Evolutionary conservation across 2,888 invertebrate species (phyloP).

Genomic region (Callinectes sapidus): DNA sequence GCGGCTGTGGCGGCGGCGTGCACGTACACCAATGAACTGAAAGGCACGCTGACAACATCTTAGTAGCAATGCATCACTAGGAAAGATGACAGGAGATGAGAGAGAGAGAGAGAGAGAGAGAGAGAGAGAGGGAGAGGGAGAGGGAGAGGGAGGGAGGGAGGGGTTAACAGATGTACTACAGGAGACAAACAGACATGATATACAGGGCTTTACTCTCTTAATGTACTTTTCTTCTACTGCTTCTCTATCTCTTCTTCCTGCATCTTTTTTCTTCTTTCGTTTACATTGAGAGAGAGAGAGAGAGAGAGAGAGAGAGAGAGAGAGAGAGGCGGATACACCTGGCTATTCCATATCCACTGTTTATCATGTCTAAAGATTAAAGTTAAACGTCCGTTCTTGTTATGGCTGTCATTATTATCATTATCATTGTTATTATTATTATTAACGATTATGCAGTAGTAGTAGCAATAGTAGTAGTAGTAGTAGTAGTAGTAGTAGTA

Average conservation of each 20-base stretch:
- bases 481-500: neutral
- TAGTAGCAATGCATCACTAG: neutral
- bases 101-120: neutral
- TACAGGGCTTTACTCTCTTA: neutral
- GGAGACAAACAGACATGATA: neutral
- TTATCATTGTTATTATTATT: neutral
- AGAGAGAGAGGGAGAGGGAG: neutral
- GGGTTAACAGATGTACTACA: neutral
- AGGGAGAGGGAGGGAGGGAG: constrained; percentile 17
- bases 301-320: constrained; percentile 39
- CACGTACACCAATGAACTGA: neutral
- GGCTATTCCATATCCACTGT: neutral
- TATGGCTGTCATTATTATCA: neutral
- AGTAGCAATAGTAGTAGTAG: neutral
- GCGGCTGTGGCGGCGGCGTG: neutral
- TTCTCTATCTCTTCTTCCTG: neutral
- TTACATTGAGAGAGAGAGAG: constrained; percentile 8
- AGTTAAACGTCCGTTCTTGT: neutral
- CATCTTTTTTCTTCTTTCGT: neutral
- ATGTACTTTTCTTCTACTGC: neutral
- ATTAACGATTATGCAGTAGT: neutral
- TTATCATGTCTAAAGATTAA: neutral
- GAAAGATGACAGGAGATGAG: neutral
- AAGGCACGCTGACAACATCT: neutral
- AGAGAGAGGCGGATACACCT: neutral